Percentiles rank a stretch among this genome's conserved stretches.
phyloP scores from a whole-genome alignment of 2,797 vertebrate species.

The Mionectes olivaceus region DNA sequence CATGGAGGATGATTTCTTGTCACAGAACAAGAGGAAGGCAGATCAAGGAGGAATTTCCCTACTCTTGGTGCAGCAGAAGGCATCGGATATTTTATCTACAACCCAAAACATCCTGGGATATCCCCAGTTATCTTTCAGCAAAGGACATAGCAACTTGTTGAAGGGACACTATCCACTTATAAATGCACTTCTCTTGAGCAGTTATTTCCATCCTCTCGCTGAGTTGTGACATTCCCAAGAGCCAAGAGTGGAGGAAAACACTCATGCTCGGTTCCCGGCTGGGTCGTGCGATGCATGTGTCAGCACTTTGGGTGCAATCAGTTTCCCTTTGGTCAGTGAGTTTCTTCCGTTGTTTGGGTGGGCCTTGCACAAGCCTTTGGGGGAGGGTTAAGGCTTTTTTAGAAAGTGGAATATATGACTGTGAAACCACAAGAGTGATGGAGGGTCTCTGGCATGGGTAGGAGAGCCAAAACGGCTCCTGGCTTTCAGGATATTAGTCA shows the following conservation, averaged over 20 bases:
- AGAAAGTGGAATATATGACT: conserved; percentile 66
- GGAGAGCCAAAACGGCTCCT: not conserved
- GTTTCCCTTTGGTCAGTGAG: conserved; percentile 22
- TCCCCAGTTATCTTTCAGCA: not conserved
- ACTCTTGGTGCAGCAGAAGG: not conserved
- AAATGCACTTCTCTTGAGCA: fast-evolving
- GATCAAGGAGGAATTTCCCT: not conserved
- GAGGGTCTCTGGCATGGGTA: conserved; percentile 41
- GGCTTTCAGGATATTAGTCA: conserved; percentile 64
- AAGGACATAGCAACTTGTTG: not conserved
- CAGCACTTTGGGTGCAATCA: conserved; percentile 37
- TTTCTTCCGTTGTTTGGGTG: conserved; percentile 58
- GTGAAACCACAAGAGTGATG: conserved; percentile 12
- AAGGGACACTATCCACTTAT: not conserved
- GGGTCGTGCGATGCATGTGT: fast-evolving
- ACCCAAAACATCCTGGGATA: not conserved
- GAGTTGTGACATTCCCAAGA: not conserved
- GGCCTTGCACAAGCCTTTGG: conserved; percentile 35
- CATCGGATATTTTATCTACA: not conserved
- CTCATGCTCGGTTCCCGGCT: not conserved
- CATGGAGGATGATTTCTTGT: not conserved
- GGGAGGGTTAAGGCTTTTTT: not conserved
- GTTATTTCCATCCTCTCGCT: conserved; percentile 5
- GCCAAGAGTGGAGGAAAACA: not conserved
- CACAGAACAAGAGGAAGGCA: not conserved